Evolutionary conservation across 2,113 vertebrate genomes (phyloP).

Genomic region (Paramormyrops kingsleyae): DNA sequence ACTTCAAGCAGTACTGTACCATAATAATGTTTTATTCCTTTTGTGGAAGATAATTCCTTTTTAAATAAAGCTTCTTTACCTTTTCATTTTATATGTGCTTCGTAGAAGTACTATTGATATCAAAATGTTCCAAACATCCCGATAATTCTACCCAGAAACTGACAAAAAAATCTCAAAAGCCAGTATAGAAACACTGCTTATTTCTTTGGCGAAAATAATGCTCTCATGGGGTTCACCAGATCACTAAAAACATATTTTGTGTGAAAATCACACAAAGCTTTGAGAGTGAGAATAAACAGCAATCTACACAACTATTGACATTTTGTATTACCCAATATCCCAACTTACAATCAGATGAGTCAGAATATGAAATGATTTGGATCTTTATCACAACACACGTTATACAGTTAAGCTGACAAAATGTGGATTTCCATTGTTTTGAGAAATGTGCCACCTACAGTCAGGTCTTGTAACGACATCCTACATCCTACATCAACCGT

Average conservation of each 20-base stretch:
- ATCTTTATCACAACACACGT: neutral
- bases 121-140: neutral
- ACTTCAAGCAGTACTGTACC: neutral
- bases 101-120: neutral
- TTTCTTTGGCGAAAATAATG: neutral
- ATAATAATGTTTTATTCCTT: conserved; percentile 1
- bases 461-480: neutral
- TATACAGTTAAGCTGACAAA: neutral
- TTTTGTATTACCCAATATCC: neutral
- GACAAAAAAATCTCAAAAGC: neutral
- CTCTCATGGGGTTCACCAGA: neutral
- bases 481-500: neutral
- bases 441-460: neutral
- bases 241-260: neutral
- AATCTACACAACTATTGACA: neutral
- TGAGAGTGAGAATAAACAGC: neutral
- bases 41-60: neutral
- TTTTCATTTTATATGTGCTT: neutral
- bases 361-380: neutral
- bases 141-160: neutral
- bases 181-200: neutral
- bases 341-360: neutral
- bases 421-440: neutral
- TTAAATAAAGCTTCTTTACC: neutral
- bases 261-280: neutral